Base-by-base conservation (phyloP, 2,797 vertebrate species). In the Lagocephalus sceleratus region DNA sequence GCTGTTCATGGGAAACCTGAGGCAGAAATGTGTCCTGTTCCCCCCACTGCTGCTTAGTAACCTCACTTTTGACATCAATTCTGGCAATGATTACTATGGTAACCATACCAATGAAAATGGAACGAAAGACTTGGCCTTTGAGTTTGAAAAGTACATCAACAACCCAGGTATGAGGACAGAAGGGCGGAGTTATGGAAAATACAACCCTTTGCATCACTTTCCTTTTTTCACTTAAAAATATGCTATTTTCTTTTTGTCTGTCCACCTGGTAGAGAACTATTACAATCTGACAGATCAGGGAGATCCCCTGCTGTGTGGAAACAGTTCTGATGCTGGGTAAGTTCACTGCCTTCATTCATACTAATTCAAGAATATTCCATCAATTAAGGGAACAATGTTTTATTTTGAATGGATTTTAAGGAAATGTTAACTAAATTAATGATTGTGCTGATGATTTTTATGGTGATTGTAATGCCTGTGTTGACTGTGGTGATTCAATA, bases 1-100 rank as follows among this genome's bases (percentile, higher is more conserved):
- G 82, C 93, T 98, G 10, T 98, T 98, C 81, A 98, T 98, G 96
- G 96, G 96, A 41, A 95, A 94, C 76, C 86, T 98, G 26, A 76
- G 88, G 25, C 92, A 98, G 2, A 98, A 98, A 52, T 99, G 96
- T 0, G 86, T 99, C 39, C 47, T 85, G 14, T 92, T 90, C 84
- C 92, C 92, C 0, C 52, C 68, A 2, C 39, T 15, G 1, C 19
- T 19, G n/a, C 47, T 16, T 6, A 29, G 32, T 12, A 82, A 73
- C 52, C 9, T 48, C 11, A 55, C 51, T 0, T 15, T 52, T n/a
- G 40, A 43, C 2, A 9, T 5, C 3, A 42, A 47, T 19, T 4
- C 48, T 21, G 47, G 40, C 6, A 3, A 2, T 3, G 20, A 20
- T 51, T 42, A 63, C 67, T 64, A 53, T 0, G 60, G 64, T 43